Evolutionary conservation across 92 coral and sea anemone species (phyloP).

Genomic region (Zoanthus solanderi): DNA sequence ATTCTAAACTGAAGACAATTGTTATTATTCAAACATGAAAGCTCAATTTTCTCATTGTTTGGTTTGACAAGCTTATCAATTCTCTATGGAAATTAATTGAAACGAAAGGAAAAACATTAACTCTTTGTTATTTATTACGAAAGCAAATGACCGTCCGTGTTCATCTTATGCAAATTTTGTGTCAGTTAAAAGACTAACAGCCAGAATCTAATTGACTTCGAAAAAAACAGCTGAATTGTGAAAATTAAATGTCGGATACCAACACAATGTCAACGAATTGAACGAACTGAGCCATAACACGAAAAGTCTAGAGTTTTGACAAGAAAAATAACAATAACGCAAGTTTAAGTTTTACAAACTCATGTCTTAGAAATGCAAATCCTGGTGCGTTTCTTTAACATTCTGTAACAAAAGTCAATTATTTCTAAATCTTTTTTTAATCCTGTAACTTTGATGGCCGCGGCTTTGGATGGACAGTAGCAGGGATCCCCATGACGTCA

Average conservation of each 20-base stretch:
- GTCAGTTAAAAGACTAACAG: constrained; percentile 39
- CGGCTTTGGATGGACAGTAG: background rate
- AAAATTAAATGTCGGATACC: constrained; percentile 2
- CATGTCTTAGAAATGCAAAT: constrained; percentile 20
- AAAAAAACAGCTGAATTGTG: constrained; percentile 24
- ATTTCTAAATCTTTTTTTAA: constrained; percentile 30
- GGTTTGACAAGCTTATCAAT: constrained; percentile 41
- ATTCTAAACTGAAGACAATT: constrained; percentile 40
- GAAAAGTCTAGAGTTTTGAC: constrained; percentile 11
- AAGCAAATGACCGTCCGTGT: constrained; percentile 32
- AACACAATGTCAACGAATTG: constrained; percentile 5
- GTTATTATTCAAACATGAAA: constrained; percentile 39
- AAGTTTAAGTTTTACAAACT: background rate
- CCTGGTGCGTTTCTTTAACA: constrained; percentile 8
- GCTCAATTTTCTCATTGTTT: constrained; percentile 19
- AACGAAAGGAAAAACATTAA: constrained; percentile 20
- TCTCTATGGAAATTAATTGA: constrained; percentile 50
- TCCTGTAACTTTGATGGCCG: constrained; percentile 15
- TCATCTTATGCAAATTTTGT: constrained; percentile 37
- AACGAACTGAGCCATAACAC: background rate
- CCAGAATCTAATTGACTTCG: constrained; percentile 44
- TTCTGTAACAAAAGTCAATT: background rate
- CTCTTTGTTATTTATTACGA: constrained; percentile 18
- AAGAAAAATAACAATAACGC: constrained; percentile 2
- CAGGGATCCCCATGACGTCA: constrained; percentile 34